These are phyloP conservation scores for Callipepla squamata DNA, from an alignment of 2,113 vertebrate genomes.

Conservation along the genomic window DNA sequence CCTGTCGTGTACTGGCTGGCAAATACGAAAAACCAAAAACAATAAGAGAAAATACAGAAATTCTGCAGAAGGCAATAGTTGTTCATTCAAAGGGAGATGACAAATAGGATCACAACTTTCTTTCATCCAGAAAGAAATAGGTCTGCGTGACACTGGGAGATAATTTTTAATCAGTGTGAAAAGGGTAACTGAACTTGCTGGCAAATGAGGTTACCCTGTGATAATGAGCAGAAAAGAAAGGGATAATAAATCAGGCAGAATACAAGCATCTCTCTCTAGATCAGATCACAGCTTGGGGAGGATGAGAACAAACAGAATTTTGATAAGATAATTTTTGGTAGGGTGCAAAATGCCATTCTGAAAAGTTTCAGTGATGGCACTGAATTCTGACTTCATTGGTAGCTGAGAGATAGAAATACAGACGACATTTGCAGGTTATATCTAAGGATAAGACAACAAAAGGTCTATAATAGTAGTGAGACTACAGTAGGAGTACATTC, in stretches of 20 bases:
- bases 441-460: neutral
- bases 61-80: neutral
- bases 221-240: conserved; percentile 38
- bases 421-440: neutral
- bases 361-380: neutral
- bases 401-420: neutral
- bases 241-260: conserved; percentile 51
- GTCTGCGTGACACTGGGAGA: neutral
- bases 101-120: neutral
- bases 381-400: neutral
- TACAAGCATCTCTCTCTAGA: neutral
- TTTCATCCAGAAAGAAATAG: neutral
- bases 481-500: neutral
- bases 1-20: neutral
- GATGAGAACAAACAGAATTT: conserved; percentile 20
- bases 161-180: neutral
- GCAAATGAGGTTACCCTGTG: conserved; percentile 31
- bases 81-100: neutral
- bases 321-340: neutral
- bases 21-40: neutral
- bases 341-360: neutral
- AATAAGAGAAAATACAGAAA: neutral
- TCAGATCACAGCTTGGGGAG: neutral
- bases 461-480: neutral
- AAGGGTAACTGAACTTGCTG: neutral